Evolutionary conservation across 1,140 invertebrate genomes (phyloP), one percentile per base, ranked within the genome.

Genomic region (Zaprionus vittiger): DNA sequence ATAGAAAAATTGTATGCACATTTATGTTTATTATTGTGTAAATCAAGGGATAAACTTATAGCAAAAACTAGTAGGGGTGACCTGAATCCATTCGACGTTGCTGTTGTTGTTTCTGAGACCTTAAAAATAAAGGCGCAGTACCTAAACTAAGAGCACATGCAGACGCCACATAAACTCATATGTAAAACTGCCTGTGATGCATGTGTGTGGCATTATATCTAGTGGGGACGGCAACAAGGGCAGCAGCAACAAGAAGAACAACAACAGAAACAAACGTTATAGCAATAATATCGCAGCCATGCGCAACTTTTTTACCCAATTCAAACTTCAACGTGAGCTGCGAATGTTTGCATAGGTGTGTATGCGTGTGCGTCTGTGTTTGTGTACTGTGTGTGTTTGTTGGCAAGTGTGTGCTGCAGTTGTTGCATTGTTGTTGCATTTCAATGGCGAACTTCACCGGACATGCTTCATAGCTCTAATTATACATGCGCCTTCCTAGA

Each of bases 391-490:
- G 71, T 41, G 38, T 15, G 38, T n/a, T 14, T 41, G 38, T 6
- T 38, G 38, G 38, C 38, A 41, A n/a, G 55, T 62, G 31, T 60
- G 41, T 62, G 66, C n/a, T 67, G 47, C 34, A 62, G 52, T 37
- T 73, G 74, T 47, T 77, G 31, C 71, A 67, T 34, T 52, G 20
- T 52, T 83, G 81, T 67, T 73, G 72, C 82, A 90, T 90, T 90
- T 90, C 89, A 90, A 90, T 90, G 85, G 81, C 85, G 84, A 90
- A 90, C 85, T 90, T 90, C 81, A 90, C 85, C 85, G 85, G 85
- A 90, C 85, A 90, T 90, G 85, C 85, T 90, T 90, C 85, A 90
- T 90, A 90, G 85, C 86, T 90, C 85, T 90, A 90, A 90, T 90
- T 90, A 90, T 90, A 90, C 85, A 90, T 90, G 79, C 85, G 79